Base-by-base conservation (phyloP, 1,140 invertebrate species). In the Leptopilina clavipes region DNA sequence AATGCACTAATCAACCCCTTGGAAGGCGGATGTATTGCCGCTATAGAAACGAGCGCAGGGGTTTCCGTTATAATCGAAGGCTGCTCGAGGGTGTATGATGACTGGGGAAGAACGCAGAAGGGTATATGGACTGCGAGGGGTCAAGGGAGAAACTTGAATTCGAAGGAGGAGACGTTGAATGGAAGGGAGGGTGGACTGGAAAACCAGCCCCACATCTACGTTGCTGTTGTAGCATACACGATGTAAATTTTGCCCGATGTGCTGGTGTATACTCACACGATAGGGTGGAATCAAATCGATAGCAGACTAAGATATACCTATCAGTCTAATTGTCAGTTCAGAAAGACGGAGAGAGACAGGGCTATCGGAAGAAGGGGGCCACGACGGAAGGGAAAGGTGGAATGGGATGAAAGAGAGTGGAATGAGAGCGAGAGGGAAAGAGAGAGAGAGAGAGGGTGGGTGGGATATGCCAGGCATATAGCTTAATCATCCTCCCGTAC, bases 301-400 rank as follows among this genome's bases (percentile, higher is more conserved):
- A 90, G 88, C 87, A 87, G 87, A 89, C 87, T 89, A 90, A 89
- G 89, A 88, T 90, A 90, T 90, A 89, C 86, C 89, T 89, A 90
- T 90, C 89, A 90, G 89, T 90, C 88, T 88, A 89, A 90, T 90
- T 90, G 89, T 90, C 89, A 89, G 89, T 90, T 87, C 84, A 85
- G 86, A 89, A 88, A 89, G 87, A 87, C 86, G 78, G 88, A 88
- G 84, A 86, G 86, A 88, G 79, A 81, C 78, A 76, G 48, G 79
- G 80, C 80, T 73, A 81, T 82, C 80, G 80, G 81, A 80, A 76
- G 79, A 79, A 83, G 83, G 81, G 74, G 79, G 83, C 82, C 73
- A 82, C 79, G 82, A 80, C 79, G 79, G 84, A 82, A 85, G 81
- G 84, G 81, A 83, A 83, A 81, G 84, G 81, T 84, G 83, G 79